Evolutionary conservation across 2,113 vertebrate genomes (phyloP).

Genomic region (Oreotrochilus melanogaster): DNA sequence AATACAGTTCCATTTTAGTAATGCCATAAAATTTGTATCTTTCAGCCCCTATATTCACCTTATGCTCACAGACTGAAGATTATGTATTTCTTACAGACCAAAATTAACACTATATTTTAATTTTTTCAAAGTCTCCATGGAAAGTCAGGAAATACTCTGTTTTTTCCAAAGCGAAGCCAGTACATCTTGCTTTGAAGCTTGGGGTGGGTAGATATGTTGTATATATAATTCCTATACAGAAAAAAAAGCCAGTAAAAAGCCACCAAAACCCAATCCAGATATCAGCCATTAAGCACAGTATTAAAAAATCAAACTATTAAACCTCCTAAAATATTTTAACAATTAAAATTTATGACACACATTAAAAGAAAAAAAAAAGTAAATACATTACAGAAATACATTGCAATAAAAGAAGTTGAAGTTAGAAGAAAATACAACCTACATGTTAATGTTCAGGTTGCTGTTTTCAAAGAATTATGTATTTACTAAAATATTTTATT

Average conservation of each 20-base stretch:
- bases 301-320: neutral
- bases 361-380: neutral
- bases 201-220: neutral
- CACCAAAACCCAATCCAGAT: neutral
- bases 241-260: neutral
- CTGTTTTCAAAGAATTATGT: neutral
- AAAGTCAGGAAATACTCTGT: neutral
- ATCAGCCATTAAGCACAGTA: neutral
- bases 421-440: neutral
- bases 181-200: neutral
- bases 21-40: neutral
- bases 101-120: neutral
- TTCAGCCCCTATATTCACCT: neutral
- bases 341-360: neutral
- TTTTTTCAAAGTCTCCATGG: neutral
- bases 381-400: neutral
- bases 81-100: neutral
- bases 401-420: neutral
- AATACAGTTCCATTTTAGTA: neutral
- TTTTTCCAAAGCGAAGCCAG: neutral
- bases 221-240: neutral
- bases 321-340: neutral
- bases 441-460: neutral
- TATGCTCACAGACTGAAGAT: neutral
- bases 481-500: neutral